Percentiles rank a stretch among this genome's conserved stretches.
These are phyloP conservation scores for Gryllus longicercus DNA, from an alignment of 2,888 invertebrate species.

Conservation along the genomic window DNA sequence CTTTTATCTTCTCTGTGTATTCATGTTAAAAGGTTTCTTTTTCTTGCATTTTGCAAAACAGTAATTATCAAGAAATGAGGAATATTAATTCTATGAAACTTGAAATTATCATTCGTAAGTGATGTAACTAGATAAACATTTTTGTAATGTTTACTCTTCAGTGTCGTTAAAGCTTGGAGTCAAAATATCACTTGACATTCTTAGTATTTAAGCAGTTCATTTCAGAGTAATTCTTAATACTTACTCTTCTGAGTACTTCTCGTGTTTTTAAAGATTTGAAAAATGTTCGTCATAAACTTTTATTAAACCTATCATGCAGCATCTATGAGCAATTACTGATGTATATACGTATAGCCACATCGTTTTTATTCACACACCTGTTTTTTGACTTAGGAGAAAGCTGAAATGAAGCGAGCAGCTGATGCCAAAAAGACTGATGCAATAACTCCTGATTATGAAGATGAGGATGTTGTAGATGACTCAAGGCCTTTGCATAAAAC, in stretches of 20 bases:
- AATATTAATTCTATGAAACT: too few species aligned
- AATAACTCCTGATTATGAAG: conserved; percentile 58
- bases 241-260: background rate
- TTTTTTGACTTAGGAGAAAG: conserved; percentile 45
- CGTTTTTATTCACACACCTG: background rate
- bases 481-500: conserved; percentile 29
- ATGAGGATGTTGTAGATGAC: conserved; percentile 48
- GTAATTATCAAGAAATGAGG: too few species aligned
- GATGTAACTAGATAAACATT: too few species aligned
- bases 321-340: conserved; percentile 37
- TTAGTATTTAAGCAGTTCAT: background rate
- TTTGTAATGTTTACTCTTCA: too few species aligned
- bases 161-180: too few species aligned
- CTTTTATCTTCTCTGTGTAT: too few species aligned
- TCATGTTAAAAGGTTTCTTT: too few species aligned
- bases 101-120: too few species aligned
- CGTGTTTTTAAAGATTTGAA: background rate
- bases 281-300: background rate
- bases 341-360: conserved; percentile 26
- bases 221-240: conserved; percentile 1
- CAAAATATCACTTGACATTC: too few species aligned
- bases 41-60: too few species aligned
- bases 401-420: conserved; percentile 50
- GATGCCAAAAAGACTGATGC: conserved; percentile 72
- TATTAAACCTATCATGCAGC: background rate